Evolutionary conservation across 1,140 invertebrate species (phyloP).

Genomic region (Aphaenogaster rudis): DNA sequence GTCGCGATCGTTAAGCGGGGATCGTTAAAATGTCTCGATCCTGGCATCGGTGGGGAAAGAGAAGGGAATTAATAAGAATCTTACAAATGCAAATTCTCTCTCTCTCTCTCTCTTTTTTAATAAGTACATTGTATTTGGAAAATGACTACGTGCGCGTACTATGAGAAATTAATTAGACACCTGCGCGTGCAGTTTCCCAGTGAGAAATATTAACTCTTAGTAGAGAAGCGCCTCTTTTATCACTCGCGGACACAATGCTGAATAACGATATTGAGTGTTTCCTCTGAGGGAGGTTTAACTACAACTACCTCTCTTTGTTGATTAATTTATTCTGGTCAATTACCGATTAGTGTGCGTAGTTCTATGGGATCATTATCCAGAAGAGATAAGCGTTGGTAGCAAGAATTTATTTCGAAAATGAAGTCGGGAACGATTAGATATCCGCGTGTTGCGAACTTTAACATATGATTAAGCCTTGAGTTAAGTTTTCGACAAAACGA

Average conservation of each 20-base stretch:
- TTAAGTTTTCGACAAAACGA: neutral
- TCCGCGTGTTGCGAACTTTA: neutral
- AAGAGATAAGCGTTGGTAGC: neutral
- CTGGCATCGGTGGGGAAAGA: neutral
- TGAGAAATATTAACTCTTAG: neutral
- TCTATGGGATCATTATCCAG: slow-evolving; percentile 1
- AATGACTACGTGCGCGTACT: neutral
- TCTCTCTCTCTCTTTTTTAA: neutral
- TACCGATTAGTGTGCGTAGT: slow-evolving; percentile 24
- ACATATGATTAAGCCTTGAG: neutral
- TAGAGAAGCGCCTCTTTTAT: neutral
- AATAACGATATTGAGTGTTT: slow-evolving; percentile 49
- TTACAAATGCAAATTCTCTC: neutral
- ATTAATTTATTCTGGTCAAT: slow-evolving; percentile 50
- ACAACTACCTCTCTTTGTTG: slow-evolving; percentile 30
- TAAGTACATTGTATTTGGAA: neutral
- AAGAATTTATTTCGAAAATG: slow-evolving; percentile 4
- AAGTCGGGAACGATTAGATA: neutral
- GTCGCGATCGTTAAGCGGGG: slow-evolving; percentile 23
- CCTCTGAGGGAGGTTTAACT: slow-evolving; percentile 52
- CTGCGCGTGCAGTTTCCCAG: slow-evolving; percentile 4
- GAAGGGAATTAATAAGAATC: slow-evolving; percentile 19
- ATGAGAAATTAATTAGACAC: slow-evolving; percentile 45
- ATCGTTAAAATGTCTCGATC: slow-evolving; percentile 9
- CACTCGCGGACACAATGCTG: slow-evolving; percentile 33